Conservation (phyloP, 2,113 vertebrate species). For the Centropus unirufus region DNA sequence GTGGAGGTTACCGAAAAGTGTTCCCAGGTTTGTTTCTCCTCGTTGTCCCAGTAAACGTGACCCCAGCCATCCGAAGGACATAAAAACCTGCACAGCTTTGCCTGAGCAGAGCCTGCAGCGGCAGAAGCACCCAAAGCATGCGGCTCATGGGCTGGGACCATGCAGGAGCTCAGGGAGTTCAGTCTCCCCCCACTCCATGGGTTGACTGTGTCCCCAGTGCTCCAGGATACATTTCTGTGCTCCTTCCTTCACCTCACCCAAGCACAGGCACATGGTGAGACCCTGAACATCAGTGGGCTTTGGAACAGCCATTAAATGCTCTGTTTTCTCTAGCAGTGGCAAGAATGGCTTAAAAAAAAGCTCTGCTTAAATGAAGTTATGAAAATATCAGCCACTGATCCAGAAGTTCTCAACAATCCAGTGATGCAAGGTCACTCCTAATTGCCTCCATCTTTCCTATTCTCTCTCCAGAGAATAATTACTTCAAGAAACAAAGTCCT, state of each 20-base stretch:
- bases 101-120: neutral
- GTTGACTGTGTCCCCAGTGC: accelerated
- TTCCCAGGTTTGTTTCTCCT: conserved; percentile 48
- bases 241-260: neutral
- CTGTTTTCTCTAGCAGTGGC: conserved; percentile 51
- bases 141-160: accelerated
- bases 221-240: neutral
- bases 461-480: conserved; percentile 80
- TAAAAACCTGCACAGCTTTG: neutral
- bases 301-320: neutral
- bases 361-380: conserved; percentile 68
- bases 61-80: neutral
- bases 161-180: neutral
- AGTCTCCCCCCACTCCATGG: neutral
- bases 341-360: conserved; percentile 63
- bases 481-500: conserved; percentile 80
- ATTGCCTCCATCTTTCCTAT: conserved; percentile 81
- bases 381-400: conserved; percentile 78
- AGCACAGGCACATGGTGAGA: neutral
- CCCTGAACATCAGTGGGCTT: neutral
- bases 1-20: conserved; percentile 53
- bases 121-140: neutral
- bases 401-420: conserved; percentile 77
- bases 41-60: conserved; percentile 27
- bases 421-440: conserved; percentile 75